A percentile compares a stretch with the other conserved stretches of the same genome.
phyloP scores from a whole-genome alignment of 2,797 vertebrate species.

The Ptychadena robeensis region DNA sequence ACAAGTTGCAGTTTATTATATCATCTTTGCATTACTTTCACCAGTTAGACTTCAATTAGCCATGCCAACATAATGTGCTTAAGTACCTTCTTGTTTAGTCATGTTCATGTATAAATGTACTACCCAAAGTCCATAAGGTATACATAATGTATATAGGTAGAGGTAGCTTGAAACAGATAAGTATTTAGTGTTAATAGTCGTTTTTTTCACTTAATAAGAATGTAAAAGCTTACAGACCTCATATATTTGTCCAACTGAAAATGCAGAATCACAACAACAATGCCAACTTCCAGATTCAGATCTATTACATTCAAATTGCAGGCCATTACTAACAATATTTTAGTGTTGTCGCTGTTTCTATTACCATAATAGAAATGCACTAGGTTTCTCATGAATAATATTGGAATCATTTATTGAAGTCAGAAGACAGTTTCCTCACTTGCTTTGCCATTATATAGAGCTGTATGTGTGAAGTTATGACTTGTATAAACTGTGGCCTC shows the following conservation, averaged over 20 bases:
- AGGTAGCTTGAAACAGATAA: too few relatives aligned
- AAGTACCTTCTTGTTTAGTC: too few relatives aligned
- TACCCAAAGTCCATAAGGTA: too few relatives aligned
- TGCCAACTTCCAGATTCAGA: too few relatives aligned
- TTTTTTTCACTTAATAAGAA: constrained; percentile 10
- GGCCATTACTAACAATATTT: neutral
- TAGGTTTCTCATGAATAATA: constrained; percentile 41
- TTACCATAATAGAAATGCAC: constrained; percentile 12
- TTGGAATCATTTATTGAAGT: constrained; percentile 14
- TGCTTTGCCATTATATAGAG: constrained; percentile 23
- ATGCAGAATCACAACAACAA: too few relatives aligned
- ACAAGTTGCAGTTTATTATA: too few relatives aligned
- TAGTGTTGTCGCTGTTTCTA: neutral
- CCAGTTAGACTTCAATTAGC: too few relatives aligned
- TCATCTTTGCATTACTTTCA: too few relatives aligned
- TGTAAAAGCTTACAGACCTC: neutral
- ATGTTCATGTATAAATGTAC: too few relatives aligned
- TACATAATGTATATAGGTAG: too few relatives aligned
- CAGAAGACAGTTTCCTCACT: constrained; percentile 25
- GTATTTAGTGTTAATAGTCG: too few relatives aligned
- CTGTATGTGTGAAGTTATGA: constrained; percentile 27
- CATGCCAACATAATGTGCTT: too few relatives aligned
- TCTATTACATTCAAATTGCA: constrained; percentile 2
- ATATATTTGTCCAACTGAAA: neutral
- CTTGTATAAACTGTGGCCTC: constrained; percentile 30